These are phyloP conservation scores for Limanda limanda DNA, from an alignment of 2,113 vertebrate species.

Conservation along the genomic window DNA sequence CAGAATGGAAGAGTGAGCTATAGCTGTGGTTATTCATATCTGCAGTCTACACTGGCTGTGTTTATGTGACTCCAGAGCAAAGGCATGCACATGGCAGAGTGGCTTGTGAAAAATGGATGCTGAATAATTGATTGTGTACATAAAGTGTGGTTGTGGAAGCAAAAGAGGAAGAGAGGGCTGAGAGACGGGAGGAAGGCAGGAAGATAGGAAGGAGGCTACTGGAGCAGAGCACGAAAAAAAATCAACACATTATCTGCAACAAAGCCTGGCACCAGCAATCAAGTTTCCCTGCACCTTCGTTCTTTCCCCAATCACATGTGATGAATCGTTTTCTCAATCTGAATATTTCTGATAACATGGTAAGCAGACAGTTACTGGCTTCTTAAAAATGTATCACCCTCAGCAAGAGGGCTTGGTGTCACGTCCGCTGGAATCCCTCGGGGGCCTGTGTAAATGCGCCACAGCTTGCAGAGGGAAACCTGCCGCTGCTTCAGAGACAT, in stretches of 20 bases:
- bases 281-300: slow-evolving; percentile 8
- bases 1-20: background rate
- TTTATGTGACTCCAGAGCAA: slow-evolving; percentile 34
- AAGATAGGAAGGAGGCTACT: slow-evolving; percentile 10
- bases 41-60: slow-evolving; percentile 14
- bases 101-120: slow-evolving; percentile 57
- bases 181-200: background rate
- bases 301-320: slow-evolving; percentile 7
- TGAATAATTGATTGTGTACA: slow-evolving; percentile 78
- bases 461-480: slow-evolving; percentile 16
- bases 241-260: slow-evolving; percentile 31
- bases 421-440: slow-evolving; percentile 9
- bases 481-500: slow-evolving; percentile 22
- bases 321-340: slow-evolving; percentile 22
- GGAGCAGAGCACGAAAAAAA: slow-evolving; percentile 44
- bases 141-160: slow-evolving; percentile 58
- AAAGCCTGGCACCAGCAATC: background rate
- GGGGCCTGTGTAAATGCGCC: slow-evolving; percentile 40
- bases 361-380: slow-evolving; percentile 32
- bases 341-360: slow-evolving; percentile 42
- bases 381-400: slow-evolving; percentile 56
- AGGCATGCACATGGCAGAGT: slow-evolving; percentile 29
- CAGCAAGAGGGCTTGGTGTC: slow-evolving; percentile 23
- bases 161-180: slow-evolving; percentile 13
- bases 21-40: background rate